A percentile compares a stretch with the other conserved stretches of the same genome.
Evolutionary conservation across 2,797 vertebrate species (phyloP).

Genomic region (Balearica regulorum): DNA sequence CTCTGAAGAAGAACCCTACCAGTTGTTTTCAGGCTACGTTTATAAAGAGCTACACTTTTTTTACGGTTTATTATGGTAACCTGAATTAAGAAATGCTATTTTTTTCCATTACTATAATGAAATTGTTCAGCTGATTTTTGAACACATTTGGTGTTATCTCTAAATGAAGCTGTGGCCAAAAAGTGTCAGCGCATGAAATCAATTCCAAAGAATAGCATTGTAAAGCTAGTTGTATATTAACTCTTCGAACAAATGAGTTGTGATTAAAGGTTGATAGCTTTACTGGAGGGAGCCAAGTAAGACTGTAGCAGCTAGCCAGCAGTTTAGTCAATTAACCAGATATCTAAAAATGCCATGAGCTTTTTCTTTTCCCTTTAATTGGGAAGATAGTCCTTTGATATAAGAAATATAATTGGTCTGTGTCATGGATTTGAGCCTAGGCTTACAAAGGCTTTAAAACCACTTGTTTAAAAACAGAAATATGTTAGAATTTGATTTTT

Average conservation of each 20-base stretch:
- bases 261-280: neutral
- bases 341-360: neutral
- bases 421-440: neutral
- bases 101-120: neutral
- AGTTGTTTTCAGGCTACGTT: neutral
- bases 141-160: neutral
- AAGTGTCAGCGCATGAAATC: neutral
- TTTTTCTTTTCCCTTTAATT: slow-evolving; percentile 14
- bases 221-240: neutral
- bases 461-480: neutral
- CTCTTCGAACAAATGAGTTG: neutral
- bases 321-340: slow-evolving; percentile 27
- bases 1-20: neutral
- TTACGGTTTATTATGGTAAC: neutral
- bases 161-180: neutral
- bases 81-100: neutral
- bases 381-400: neutral
- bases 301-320: neutral
- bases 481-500: neutral
- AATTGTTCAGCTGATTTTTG: neutral
- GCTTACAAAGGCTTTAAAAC: neutral
- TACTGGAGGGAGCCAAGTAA: neutral
- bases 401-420: neutral
- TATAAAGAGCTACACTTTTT: neutral
- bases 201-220: neutral